phyloP scores from a whole-genome alignment of 1,140 invertebrate species.

The Drosophila parabipectinata region DNA sequence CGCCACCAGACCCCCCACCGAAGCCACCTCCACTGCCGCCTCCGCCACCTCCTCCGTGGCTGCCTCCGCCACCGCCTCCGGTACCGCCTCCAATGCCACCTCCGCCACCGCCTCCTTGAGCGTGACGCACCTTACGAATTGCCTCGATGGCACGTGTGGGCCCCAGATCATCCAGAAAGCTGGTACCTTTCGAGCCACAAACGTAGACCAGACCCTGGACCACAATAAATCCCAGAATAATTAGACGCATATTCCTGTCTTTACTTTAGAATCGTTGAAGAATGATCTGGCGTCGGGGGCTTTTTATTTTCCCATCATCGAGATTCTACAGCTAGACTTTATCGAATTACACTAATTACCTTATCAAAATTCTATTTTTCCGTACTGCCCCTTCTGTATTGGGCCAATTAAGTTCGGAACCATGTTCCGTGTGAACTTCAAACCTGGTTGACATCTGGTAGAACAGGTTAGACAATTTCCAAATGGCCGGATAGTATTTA shows the following conservation, averaged over 20 bases:
- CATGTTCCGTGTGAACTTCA: not conserved
- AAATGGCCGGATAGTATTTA: not conserved
- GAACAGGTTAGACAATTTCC: not conserved
- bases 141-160: not conserved
- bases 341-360: not conserved
- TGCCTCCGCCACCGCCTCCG: not conserved
- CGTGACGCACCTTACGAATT: not conserved
- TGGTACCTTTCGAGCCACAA: not conserved
- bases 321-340: not conserved
- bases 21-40: constrained; percentile 1
- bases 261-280: not conserved
- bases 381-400: not conserved
- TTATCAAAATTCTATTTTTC: not conserved
- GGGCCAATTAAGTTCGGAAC: not conserved
- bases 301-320: not conserved
- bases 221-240: not conserved
- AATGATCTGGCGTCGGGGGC: not conserved
- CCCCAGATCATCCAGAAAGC: not conserved
- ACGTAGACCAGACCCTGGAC: not conserved
- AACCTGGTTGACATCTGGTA: not conserved
- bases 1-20: not conserved
- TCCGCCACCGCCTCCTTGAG: not conserved
- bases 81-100: not conserved
- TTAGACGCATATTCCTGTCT: not conserved
- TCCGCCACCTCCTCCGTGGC: not conserved